Evolutionary conservation across 2,888 invertebrate species (phyloP).

Genomic region (Tetramorium bicarinatum): DNA sequence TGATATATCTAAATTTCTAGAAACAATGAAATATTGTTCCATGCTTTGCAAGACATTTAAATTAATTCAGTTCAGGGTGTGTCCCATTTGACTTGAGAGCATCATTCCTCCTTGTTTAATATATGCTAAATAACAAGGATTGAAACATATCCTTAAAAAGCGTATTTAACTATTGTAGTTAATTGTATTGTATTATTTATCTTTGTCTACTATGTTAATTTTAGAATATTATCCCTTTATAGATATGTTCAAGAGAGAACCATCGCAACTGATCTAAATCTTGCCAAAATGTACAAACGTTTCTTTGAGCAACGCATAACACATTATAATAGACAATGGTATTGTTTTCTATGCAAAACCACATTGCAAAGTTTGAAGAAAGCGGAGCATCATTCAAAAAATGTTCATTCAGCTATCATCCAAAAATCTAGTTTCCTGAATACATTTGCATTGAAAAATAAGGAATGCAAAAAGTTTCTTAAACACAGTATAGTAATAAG

Average conservation of each 20-base stretch:
- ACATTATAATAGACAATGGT: not conserved
- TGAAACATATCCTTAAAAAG: too few species aligned
- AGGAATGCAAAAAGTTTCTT: not conserved
- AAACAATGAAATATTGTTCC: too few species aligned
- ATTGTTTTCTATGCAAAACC: not conserved
- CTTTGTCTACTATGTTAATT: not conserved
- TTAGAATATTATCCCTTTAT: conserved; percentile 10
- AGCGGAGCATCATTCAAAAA: not conserved
- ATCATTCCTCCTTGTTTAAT: too few species aligned
- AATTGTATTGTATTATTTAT: too few species aligned
- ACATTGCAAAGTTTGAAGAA: not conserved
- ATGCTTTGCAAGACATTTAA: too few species aligned
- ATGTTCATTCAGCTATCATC: not conserved
- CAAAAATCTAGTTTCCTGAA: not conserved
- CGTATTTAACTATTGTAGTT: too few species aligned
- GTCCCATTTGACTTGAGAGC: too few species aligned
- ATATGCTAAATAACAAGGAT: too few species aligned
- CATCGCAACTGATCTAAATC: not conserved
- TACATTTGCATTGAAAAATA: not conserved
- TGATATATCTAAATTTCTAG: too few species aligned
- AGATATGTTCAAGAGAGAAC: not conserved
- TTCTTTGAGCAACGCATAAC: not conserved
- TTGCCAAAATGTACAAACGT: not conserved
- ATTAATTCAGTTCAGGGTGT: too few species aligned
- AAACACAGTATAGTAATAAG: conserved; percentile 19